phyloP scores from a whole-genome alignment of 2,113 vertebrate genomes.

The Lathamus discolor region DNA sequence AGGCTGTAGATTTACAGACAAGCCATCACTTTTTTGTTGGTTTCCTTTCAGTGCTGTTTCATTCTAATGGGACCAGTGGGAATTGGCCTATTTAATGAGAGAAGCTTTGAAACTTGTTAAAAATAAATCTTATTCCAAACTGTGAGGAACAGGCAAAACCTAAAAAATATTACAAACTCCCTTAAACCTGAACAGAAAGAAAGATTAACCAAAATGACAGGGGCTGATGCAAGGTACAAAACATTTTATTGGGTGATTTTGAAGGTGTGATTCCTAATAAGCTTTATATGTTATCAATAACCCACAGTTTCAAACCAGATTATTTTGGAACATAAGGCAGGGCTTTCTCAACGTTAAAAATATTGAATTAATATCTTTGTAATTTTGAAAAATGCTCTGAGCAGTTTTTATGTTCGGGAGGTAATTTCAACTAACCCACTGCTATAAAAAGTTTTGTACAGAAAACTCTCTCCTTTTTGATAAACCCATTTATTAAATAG shows the following conservation, averaged over 20 bases:
- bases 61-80: slow-evolving; percentile 25
- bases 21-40: neutral
- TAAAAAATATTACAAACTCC: neutral
- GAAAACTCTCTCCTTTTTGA: neutral
- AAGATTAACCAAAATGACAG: neutral
- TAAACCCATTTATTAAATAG: neutral
- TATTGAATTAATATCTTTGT: neutral
- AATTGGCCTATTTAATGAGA: slow-evolving; percentile 14
- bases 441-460: neutral
- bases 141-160: neutral
- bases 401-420: neutral
- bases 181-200: neutral
- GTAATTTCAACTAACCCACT: neutral
- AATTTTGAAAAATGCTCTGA: neutral
- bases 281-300: neutral
- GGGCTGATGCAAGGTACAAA: neutral
- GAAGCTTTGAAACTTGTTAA: neutral
- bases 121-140: neutral
- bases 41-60: neutral
- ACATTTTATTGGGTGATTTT: neutral
- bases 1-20: neutral
- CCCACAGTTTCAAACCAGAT: neutral
- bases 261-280: neutral
- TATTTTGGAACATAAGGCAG: neutral
- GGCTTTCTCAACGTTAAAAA: neutral